These are phyloP conservation scores for Seriola aureovittata DNA, from an alignment of 2,113 vertebrate species.

Conservation along the genomic window DNA sequence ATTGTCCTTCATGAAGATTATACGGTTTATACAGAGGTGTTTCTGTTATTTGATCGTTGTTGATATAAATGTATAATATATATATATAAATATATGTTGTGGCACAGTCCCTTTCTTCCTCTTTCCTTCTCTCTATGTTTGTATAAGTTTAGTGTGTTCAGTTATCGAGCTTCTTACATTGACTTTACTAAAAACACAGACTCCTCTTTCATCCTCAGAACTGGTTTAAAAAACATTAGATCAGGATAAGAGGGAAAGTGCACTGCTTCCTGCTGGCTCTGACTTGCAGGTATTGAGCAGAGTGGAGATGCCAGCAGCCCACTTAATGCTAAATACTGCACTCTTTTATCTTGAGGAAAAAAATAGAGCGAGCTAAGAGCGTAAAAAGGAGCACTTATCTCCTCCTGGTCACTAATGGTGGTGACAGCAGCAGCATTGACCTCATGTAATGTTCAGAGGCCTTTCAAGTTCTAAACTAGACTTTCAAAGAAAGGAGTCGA, in stretches of 20 bases:
- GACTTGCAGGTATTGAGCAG: conserved; percentile 49
- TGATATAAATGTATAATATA: no score
- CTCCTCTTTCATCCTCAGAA: conserved; percentile 38
- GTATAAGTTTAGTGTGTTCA: neutral
- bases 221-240: conserved; percentile 49
- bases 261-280: conserved; percentile 44
- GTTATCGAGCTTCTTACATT: conserved; percentile 28
- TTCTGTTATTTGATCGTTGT: no score
- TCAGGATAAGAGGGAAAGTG: conserved; percentile 53
- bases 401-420: conserved; percentile 66
- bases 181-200: conserved; percentile 33
- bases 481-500: conserved; percentile 1
- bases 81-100: neutral
- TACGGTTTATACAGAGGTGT: no score
- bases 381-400: conserved; percentile 66
- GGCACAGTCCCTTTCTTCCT: neutral
- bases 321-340: conserved; percentile 67
- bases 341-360: conserved; percentile 61
- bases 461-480: conserved; percentile 32
- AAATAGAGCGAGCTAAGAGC: conserved; percentile 46
- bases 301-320: conserved; percentile 55
- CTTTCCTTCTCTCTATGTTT: neutral
- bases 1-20: no score
- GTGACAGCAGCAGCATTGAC: conserved; percentile 46
- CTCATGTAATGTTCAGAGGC: conserved; percentile 24